Percentiles rank a stretch among this genome's conserved stretches.
Evolutionary conservation across 2,113 vertebrate species (phyloP).

Genomic region (Anas platyrhynchos): DNA sequence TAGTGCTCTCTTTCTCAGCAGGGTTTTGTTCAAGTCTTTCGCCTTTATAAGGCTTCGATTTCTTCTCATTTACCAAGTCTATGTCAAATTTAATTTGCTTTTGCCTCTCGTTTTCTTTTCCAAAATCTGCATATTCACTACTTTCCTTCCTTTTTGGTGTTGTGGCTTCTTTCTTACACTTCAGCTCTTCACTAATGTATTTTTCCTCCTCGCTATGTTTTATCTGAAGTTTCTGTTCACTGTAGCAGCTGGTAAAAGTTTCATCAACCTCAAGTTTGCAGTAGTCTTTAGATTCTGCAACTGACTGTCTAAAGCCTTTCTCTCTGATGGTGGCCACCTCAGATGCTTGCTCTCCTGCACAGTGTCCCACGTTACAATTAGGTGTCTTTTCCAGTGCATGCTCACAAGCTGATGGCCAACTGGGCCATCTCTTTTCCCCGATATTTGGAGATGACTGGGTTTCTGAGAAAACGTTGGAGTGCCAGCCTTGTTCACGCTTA

Average conservation of each 20-base stretch:
- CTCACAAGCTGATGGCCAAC: conserved; percentile 25
- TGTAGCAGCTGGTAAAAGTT: conserved; percentile 29
- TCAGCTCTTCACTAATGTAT: conserved; percentile 25
- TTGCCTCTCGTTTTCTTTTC: conserved; percentile 35
- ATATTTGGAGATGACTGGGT: neutral
- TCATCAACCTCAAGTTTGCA: conserved; percentile 35
- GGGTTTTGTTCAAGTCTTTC: conserved; percentile 46
- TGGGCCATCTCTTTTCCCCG: neutral
- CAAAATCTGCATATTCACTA: conserved; percentile 17
- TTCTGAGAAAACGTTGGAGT: neutral
- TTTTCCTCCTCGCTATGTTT: conserved; percentile 13
- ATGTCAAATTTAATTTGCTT: conserved; percentile 26
- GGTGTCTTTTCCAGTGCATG: neutral
- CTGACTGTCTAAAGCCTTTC: conserved; percentile 37
- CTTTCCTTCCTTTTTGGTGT: conserved; percentile 51
- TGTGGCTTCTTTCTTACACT: conserved; percentile 32
- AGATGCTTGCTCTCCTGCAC: conserved; percentile 20
- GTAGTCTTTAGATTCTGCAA: conserved; percentile 54
- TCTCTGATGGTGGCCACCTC: neutral
- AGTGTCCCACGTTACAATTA: neutral
- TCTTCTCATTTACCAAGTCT: conserved; percentile 36
- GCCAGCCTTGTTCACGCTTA: conserved; percentile 11
- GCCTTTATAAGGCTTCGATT: conserved; percentile 57
- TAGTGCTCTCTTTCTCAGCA: conserved; percentile 69
- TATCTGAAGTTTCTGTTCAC: conserved; percentile 36